Evolutionary conservation across 2,113 vertebrate species (phyloP).

Genomic region (Aphelocoma coerulescens): DNA sequence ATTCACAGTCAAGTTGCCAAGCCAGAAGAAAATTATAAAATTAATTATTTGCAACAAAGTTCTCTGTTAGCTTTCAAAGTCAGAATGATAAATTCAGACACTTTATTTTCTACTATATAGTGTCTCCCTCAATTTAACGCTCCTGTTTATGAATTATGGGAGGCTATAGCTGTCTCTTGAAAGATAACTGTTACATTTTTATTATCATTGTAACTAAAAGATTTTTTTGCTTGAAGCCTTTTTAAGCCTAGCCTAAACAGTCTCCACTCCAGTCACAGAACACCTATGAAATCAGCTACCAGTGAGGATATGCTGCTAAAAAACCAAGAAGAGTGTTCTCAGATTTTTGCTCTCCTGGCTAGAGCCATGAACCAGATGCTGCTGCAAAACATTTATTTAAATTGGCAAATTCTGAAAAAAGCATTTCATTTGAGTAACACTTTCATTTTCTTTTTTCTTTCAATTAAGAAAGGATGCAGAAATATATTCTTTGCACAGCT

Average conservation of each 20-base stretch:
- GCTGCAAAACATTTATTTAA: background rate
- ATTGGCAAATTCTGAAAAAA: background rate
- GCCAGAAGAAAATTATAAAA: conserved; percentile 21
- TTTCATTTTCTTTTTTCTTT: background rate
- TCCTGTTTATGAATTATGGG: background rate
- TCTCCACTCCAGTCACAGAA: background rate
- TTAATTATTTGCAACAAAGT: conserved; percentile 10
- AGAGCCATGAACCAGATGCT: background rate
- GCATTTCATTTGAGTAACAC: background rate
- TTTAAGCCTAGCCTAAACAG: background rate
- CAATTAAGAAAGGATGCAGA: background rate
- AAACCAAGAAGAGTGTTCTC: background rate
- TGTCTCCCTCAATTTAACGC: background rate
- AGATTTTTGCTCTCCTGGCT: background rate
- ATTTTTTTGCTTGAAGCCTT: background rate
- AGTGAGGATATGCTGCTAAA: background rate
- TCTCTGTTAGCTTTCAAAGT: background rate
- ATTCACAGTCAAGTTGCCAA: conserved; percentile 8
- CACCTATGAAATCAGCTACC: background rate
- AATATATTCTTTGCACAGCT: background rate
- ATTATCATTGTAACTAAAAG: background rate
- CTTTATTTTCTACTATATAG: background rate
- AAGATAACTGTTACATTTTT: background rate
- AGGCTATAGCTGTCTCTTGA: background rate
- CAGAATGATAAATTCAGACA: conserved; percentile 4